These are phyloP conservation scores for Oreochromis aureus DNA, from an alignment of 2,113 vertebrate species.

Conservation along the genomic window DNA sequence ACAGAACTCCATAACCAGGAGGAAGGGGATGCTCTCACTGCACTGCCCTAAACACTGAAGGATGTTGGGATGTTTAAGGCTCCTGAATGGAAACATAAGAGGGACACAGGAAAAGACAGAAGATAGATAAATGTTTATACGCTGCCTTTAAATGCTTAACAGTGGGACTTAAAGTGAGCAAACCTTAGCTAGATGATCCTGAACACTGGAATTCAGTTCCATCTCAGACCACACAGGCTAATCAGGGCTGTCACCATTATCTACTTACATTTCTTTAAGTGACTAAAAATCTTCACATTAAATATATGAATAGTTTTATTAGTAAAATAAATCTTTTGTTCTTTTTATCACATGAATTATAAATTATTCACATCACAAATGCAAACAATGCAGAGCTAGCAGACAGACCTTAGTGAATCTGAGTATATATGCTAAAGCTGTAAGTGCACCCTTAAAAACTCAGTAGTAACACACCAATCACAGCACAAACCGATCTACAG, in stretches of 20 bases:
- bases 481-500: background rate
- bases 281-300: background rate
- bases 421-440: background rate
- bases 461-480: background rate
- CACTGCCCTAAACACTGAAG: constrained; percentile 89
- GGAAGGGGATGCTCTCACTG: constrained; percentile 83
- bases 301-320: background rate
- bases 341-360: background rate
- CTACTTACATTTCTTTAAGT: background rate
- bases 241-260: background rate
- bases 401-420: background rate
- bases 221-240: background rate
- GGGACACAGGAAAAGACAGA: background rate
- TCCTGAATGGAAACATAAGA: constrained; percentile 61
- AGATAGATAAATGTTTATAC: background rate
- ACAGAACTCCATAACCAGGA: constrained; percentile 93
- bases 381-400: background rate
- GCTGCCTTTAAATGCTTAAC: background rate
- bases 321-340: background rate
- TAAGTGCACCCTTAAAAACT: background rate
- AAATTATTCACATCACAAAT: background rate
- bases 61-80: constrained; percentile 87
- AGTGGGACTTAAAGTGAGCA: background rate
- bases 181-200: background rate
- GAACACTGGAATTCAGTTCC: background rate